Conservation (phyloP, 2,797 vertebrate genomes). For the Octomys mimax region DNA sequence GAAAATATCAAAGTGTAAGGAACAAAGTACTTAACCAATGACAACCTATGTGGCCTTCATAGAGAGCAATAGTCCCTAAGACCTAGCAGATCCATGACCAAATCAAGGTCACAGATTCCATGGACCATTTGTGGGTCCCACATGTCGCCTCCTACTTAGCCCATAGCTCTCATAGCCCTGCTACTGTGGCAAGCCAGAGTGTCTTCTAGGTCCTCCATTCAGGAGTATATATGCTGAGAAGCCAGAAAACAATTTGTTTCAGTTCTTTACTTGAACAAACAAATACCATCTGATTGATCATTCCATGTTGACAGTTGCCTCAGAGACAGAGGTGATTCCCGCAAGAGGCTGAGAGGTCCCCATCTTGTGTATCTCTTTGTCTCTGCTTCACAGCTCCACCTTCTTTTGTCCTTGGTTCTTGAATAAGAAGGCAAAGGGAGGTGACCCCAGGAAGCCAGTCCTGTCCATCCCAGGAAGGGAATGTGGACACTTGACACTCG, state of each 20-base stretch:
- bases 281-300: not conserved
- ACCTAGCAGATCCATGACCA: not conserved
- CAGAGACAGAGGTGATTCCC: fast-evolving
- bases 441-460: too few species aligned
- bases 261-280: not conserved
- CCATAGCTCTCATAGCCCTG: fast-evolving
- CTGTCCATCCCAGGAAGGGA: fast-evolving
- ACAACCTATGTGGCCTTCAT: not conserved
- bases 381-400: fast-evolving
- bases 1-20: not conserved
- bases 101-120: too few species aligned
- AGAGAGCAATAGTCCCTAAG: too few species aligned
- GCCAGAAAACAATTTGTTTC: not conserved
- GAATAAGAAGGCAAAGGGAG: not conserved
- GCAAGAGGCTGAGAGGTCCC: not conserved
- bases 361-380: fast-evolving
- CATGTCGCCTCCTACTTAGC: fast-evolving
- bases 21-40: not conserved
- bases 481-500: not conserved
- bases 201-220: not conserved
- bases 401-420: not conserved
- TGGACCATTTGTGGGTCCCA: fast-evolving
- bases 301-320: not conserved
- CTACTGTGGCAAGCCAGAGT: not conserved
- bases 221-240: not conserved